These are phyloP conservation scores for Pituophis catenifer DNA, from an alignment of 2,113 vertebrate genomes.

Conservation along the genomic window DNA sequence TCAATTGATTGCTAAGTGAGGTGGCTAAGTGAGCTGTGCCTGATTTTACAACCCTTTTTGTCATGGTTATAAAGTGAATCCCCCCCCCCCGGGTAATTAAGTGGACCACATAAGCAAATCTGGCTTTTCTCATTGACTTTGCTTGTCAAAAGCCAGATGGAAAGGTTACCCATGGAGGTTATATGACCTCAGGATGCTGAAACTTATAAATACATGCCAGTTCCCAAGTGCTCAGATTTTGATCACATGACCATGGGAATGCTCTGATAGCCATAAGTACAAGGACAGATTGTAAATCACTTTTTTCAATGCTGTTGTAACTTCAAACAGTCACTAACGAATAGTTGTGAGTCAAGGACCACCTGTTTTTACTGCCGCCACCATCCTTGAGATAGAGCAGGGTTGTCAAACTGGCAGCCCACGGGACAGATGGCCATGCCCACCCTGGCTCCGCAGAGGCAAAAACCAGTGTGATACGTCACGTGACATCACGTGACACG, in stretches of 20 bases:
- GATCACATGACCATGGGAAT: neutral
- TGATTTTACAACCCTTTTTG: no score
- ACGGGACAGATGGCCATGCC: no score
- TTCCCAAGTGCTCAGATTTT: neutral
- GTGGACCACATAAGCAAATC: no score
- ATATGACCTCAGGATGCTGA: no score
- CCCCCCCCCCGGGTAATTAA: no score
- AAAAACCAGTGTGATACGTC: no score
- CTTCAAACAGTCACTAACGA: neutral
- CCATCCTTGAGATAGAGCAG: neutral
- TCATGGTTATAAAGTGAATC: no score
- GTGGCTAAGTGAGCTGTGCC: no score
- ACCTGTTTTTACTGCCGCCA: neutral
- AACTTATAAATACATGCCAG: neutral
- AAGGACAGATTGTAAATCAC: neutral
- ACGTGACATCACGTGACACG: no score
- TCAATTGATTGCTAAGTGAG: no score
- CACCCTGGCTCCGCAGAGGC: no score
- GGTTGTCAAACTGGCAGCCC: no score
- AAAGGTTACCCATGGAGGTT: neutral
- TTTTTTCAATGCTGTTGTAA: neutral
- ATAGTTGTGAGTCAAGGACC: neutral
- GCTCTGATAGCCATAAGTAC: neutral
- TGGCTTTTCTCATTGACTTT: neutral
- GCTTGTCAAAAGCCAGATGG: neutral